Base-by-base conservation (phyloP, 2,888 invertebrate genomes). In the Phasia obesa region DNA sequence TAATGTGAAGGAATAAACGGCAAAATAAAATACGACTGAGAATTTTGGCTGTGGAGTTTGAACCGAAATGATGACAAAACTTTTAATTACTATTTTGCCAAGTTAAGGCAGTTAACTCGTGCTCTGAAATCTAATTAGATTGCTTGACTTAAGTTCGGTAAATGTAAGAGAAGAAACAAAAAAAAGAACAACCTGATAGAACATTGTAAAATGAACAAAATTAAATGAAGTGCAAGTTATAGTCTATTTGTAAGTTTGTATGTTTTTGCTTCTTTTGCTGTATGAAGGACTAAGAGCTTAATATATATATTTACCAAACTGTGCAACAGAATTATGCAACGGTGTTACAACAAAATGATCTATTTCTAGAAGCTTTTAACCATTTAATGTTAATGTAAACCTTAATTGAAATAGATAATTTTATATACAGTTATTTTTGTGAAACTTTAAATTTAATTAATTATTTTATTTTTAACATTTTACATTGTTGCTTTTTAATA, bases 101-200 rank as follows among this genome's bases (percentile, higher is more conserved):
- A 89, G 87, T 88, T 87, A 87, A 87, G 88, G 87, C 86, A 88
- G 87, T 87, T 87, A 87, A 87, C 86, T 87, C 88, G 88, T 89
- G 88, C 88, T 87, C 87, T 87, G 87, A 86, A 88, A 88, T 88
- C 88, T 88, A 88, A 89, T 89, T 89, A 88, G 88, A 85, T 85
- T 85, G 84, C 84, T 85, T 85, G 73, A 80, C 80, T 84, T 55
- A 62, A 81, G 75, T 71, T 84, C 49, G 60, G 65, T n/a, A 47
- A 49, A 65, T 55, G 42, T 27, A 27, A 62, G 35, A 59, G 27
- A 53, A 55, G 38, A 59, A 55, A 21, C 35, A 35, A 35, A 9
- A 35, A 35, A 1, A 42, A 27, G 23, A 44, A 31, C 17, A 15
- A 27, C 21, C 27, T 49, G 21, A 15, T 17, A 23, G 35, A 70